Evolutionary conservation across 2,888 invertebrate species (phyloP).

Genomic region (Monochamus alternatus): DNA sequence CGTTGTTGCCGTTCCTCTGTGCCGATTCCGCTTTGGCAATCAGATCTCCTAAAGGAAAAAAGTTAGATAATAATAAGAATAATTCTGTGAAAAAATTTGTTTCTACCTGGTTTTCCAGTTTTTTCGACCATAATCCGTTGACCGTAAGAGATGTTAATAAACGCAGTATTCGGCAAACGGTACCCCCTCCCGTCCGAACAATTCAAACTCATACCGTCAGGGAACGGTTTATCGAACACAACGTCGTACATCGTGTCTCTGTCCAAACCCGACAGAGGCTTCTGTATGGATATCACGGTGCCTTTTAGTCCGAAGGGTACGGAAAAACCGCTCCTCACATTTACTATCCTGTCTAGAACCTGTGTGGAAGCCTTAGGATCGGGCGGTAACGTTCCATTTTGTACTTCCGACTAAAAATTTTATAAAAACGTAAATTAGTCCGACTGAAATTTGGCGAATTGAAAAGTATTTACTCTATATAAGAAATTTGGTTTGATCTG

Average conservation of each 20-base stretch:
- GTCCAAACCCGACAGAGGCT: slow-evolving; percentile 56
- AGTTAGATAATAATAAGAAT: slow-evolving; percentile 13
- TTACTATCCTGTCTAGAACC: slow-evolving; percentile 90
- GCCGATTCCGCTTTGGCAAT: slow-evolving; percentile 26
- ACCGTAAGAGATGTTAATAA: slow-evolving; percentile 78
- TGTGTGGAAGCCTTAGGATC: slow-evolving; percentile 79
- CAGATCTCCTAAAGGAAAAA: slow-evolving; percentile 16
- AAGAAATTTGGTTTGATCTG: slow-evolving; percentile 87
- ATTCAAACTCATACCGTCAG: slow-evolving; percentile 76
- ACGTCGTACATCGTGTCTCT: slow-evolving; percentile 81
- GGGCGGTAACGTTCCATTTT: slow-evolving; percentile 74
- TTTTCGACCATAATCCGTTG: slow-evolving; percentile 67
- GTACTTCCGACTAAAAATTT: slow-evolving; percentile 68
- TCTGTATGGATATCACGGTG: slow-evolving; percentile 84
- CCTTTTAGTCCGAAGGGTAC: slow-evolving; percentile 90
- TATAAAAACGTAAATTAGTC: not conserved
- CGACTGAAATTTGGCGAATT: not conserved
- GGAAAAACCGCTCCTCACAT: slow-evolving; percentile 81
- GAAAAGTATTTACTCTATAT: slow-evolving; percentile 75
- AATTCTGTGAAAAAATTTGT: slow-evolving; percentile 24
- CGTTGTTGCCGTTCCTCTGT: not conserved
- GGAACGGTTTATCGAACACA: slow-evolving; percentile 85
- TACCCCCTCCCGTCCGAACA: slow-evolving; percentile 73
- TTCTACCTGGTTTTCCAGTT: slow-evolving; percentile 61
- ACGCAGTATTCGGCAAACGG: slow-evolving; percentile 71